These are phyloP conservation scores for Amphiprion percula DNA, from an alignment of 2,113 vertebrate genomes.

Conservation along the genomic window DNA sequence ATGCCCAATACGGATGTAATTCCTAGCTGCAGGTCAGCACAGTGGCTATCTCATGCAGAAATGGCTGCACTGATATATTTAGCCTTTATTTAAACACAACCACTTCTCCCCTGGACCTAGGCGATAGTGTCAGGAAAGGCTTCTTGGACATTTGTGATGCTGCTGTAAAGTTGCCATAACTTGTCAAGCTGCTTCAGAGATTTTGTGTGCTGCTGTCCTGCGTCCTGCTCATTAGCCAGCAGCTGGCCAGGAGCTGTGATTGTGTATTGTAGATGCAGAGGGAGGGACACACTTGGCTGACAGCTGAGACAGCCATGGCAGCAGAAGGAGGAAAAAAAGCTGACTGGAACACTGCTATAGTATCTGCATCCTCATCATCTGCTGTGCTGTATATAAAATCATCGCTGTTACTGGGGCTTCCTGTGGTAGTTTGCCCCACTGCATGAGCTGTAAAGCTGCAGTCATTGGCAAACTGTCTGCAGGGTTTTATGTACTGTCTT, in stretches of 20 bases:
- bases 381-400: slow-evolving; percentile 18
- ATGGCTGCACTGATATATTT: slow-evolving; percentile 20
- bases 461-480: not conserved
- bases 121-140: not conserved
- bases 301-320: slow-evolving; percentile 51
- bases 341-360: slow-evolving; percentile 15
- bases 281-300: slow-evolving; percentile 27
- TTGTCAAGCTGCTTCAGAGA: slow-evolving; percentile 44
- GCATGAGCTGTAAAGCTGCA: not conserved
- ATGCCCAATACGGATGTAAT: not conserved
- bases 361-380: slow-evolving; percentile 26
- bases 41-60: not conserved
- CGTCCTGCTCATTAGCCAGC: slow-evolving; percentile 61
- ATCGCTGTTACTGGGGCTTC: not conserved
- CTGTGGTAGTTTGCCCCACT: not conserved
- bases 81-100: slow-evolving; percentile 30
- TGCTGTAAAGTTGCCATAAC: slow-evolving; percentile 48
- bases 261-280: not conserved
- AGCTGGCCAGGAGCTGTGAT: slow-evolving; percentile 42
- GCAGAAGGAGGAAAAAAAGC: not conserved
- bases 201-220: slow-evolving; percentile 36
- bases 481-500: not conserved
- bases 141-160: slow-evolving; percentile 25
- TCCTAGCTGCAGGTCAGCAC: slow-evolving; percentile 13
- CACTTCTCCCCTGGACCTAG: slow-evolving; percentile 11